These are phyloP conservation scores for Silurus glanis DNA, from an alignment of 2,113 vertebrate genomes.

Conservation along the genomic window DNA sequence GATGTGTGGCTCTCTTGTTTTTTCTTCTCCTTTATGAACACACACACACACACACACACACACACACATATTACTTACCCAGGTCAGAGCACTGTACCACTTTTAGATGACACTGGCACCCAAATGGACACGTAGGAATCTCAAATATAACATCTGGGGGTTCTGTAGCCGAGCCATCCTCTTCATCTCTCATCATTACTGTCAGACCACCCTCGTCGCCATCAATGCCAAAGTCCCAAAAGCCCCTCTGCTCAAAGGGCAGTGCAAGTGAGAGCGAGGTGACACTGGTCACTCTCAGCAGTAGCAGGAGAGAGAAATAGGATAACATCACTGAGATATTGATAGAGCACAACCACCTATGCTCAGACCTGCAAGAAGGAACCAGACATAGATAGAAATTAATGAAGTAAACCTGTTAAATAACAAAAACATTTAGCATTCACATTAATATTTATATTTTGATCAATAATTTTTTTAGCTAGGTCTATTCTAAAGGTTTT, in stretches of 20 bases:
- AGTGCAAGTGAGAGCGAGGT: slow-evolving; percentile 70
- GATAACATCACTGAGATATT: slow-evolving; percentile 61
- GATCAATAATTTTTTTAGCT: background rate
- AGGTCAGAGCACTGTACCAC: slow-evolving; percentile 90
- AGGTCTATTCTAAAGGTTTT: background rate
- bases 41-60: slow-evolving; percentile 39
- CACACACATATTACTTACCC: slow-evolving; percentile 69
- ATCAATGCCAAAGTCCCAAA: slow-evolving; percentile 87
- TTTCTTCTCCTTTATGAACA: background rate
- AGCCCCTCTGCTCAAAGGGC: slow-evolving; percentile 86
- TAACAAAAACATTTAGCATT: background rate
- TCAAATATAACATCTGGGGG: slow-evolving; percentile 55
- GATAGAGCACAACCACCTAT: slow-evolving; percentile 6
- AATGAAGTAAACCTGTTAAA: background rate
- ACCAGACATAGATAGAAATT: background rate
- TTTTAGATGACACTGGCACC: slow-evolving; percentile 83
- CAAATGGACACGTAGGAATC: slow-evolving; percentile 80
- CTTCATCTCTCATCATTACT: slow-evolving; percentile 76
- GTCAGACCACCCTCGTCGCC: slow-evolving; percentile 65
- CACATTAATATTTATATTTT: background rate
- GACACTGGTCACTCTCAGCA: slow-evolving; percentile 69
- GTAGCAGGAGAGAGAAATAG: slow-evolving; percentile 65
- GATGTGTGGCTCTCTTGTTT: background rate
- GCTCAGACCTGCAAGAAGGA: slow-evolving; percentile 28
- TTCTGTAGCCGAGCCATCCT: slow-evolving; percentile 74